Evolutionary conservation across 2,797 vertebrate genomes (phyloP), one percentile per base, ranked within the genome.

Genomic region (Coilia nasus): DNA sequence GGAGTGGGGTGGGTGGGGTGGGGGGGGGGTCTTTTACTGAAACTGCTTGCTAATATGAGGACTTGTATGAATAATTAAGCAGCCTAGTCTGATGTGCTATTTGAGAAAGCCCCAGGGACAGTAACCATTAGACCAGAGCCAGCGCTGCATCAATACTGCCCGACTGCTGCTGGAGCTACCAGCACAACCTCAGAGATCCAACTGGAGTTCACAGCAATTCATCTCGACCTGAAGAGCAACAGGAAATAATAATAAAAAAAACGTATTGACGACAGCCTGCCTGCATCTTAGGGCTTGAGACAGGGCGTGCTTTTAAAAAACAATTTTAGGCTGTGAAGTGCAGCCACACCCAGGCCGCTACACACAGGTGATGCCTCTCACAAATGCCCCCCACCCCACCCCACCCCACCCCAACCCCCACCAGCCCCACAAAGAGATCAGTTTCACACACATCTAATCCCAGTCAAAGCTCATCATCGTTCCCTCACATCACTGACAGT

Each of bases 11-110:
- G 19, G 11, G 46, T 47, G 46, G 6, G 62, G 64, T 6, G 12
- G 64, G 25, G 0, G 12, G n/a, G 7, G 15, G 15, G 15, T 41
- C 31, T 44, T 44, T 78, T 78, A 78, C 71, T 44, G 31, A 78
- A 78, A 78, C 35, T 10, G 71, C 17, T 44, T 17, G 31, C 31
- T 85, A 84, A 85, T 81, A 82, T 81, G 82, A 85, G 85, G 89
- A 86, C 92, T 94, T 86, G 81, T 92, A 96, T 97, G 93, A 97
- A 97, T 97, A 93, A 96, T 93, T 86, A 35, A 93, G 91, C 90
- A 89, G 87, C 86, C 87, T 85, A 91, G 92, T 91, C 90, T 88
- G 92, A 85, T 87, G 82, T 92, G 94, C 90, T 88, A 93, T 87
- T 0, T 5, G 93, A 96, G 95, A 94, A 12, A 87, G 86, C 94